Percentiles rank a stretch among this genome's conserved stretches.
phyloP scores from a whole-genome alignment of 2,797 vertebrate species.

The Borostomias antarcticus region DNA sequence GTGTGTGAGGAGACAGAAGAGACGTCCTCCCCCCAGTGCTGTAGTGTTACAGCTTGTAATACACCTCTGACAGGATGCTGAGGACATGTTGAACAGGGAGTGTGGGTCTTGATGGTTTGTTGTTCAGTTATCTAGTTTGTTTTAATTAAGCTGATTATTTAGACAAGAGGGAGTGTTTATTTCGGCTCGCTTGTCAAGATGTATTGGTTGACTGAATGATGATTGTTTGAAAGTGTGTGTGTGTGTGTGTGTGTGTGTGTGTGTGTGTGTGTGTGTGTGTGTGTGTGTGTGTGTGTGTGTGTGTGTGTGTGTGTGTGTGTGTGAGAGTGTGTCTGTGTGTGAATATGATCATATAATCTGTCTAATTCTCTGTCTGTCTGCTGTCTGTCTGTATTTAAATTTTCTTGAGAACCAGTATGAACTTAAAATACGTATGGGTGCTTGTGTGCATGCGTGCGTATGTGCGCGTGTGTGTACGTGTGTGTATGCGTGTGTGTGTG shows the following conservation, averaged over 20 bases:
- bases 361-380: background rate
- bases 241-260: background rate
- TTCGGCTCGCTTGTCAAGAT: background rate
- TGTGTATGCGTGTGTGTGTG: background rate
- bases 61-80: constrained; percentile 16
- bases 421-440: too few species aligned
- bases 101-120: background rate
- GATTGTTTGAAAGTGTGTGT: background rate
- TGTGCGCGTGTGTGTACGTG: background rate
- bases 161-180: background rate
- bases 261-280: background rate
- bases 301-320: background rate
- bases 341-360: background rate
- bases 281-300: background rate
- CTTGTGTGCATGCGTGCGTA: too few species aligned
- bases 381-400: background rate
- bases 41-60: background rate
- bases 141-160: constrained; percentile 3
- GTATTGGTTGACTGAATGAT: background rate
- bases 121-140: constrained; percentile 10
- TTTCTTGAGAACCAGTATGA: too few species aligned
- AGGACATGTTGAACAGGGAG: constrained; percentile 19
- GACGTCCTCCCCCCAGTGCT: background rate
- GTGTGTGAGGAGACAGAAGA: constrained; percentile 38
- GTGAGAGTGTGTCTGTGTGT: background rate